These are phyloP conservation scores for Morphnarchus princeps DNA, from an alignment of 2,113 vertebrate species.

Conservation along the genomic window DNA sequence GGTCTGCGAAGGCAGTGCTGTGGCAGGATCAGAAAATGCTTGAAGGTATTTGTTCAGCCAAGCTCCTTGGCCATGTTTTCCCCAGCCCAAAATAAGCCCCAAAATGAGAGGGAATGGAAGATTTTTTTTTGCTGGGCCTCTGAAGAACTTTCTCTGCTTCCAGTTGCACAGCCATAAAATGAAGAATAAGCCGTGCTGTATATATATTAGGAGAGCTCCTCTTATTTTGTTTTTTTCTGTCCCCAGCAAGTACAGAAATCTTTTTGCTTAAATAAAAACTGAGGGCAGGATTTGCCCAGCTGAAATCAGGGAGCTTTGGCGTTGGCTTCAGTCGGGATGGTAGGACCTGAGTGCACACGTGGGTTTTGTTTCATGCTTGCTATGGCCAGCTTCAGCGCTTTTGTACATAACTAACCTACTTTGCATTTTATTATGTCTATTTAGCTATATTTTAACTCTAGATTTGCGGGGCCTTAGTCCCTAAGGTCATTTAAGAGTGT, in stretches of 20 bases:
- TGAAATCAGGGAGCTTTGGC: background rate
- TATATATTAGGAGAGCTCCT: background rate
- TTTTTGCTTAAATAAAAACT: background rate
- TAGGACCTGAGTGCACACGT: background rate
- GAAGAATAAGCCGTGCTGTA: fast-evolving
- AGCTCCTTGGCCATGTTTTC: background rate
- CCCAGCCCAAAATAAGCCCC: background rate
- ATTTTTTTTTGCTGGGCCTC: background rate
- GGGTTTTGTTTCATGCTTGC: background rate
- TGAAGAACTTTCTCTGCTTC: background rate
- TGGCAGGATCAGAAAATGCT: background rate
- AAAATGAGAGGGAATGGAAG: background rate
- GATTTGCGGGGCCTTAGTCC: background rate
- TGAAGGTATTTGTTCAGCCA: background rate
- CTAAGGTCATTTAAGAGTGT: background rate
- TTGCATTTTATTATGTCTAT: background rate
- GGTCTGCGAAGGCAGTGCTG: background rate
- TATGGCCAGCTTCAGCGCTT: background rate
- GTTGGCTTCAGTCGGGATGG: background rate
- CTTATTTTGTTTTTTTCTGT: background rate
- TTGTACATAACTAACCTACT: background rate
- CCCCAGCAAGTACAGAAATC: background rate
- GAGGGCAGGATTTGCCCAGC: background rate
- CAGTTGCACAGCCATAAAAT: background rate
- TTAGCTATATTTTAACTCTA: background rate